Evolutionary conservation across 2,888 invertebrate genomes (phyloP).

Genomic region (Xestia sexstrigata): DNA sequence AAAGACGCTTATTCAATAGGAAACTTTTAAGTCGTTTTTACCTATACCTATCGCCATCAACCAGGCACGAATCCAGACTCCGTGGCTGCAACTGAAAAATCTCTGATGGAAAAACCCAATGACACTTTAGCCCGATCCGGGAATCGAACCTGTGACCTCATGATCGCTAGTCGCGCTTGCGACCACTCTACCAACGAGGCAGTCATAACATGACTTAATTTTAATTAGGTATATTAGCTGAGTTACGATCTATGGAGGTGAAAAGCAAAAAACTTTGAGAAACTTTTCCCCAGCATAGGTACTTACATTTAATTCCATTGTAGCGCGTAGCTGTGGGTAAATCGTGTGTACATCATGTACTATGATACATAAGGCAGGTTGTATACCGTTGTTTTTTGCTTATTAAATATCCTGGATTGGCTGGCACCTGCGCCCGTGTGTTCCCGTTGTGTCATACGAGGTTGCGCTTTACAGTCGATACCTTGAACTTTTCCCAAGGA

Average conservation of each 20-base stretch:
- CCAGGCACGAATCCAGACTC: no score
- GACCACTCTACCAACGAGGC: background rate
- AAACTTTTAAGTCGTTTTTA: no score
- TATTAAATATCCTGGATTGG: constrained; percentile 50
- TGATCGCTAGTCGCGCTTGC: background rate
- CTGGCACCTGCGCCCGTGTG: constrained; percentile 43
- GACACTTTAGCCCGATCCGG: background rate
- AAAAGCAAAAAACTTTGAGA: constrained; percentile 33
- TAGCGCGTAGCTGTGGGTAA: constrained; percentile 29
- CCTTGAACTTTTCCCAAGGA: constrained; percentile 53
- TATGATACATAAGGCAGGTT: constrained; percentile 11
- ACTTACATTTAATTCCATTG: constrained; percentile 53
- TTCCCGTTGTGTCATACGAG: constrained; percentile 22
- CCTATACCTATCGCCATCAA: no score
- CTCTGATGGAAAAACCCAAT: background rate
- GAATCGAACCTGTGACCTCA: background rate
- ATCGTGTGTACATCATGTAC: background rate
- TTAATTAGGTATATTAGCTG: background rate
- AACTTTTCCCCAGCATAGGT: background rate
- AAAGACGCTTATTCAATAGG: no score
- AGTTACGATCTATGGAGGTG: no score
- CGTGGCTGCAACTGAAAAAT: background rate
- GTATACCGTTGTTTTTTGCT: constrained; percentile 52
- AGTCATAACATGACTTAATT: background rate
- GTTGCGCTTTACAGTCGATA: constrained; percentile 10